Conservation (phyloP, 2,797 vertebrate species). For the Nannoperca australis region DNA sequence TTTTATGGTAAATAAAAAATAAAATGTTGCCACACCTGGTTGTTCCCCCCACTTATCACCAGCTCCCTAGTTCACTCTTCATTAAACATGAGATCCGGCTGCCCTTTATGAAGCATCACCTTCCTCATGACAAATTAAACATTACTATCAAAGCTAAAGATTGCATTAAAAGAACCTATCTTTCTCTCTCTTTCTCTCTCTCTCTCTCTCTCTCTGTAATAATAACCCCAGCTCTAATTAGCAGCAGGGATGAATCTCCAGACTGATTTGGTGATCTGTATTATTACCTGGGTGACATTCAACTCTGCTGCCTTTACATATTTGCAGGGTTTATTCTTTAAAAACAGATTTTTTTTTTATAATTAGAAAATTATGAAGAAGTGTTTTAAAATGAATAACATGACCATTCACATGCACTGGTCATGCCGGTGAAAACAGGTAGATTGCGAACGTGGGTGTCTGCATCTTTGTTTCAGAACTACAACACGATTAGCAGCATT, state of each 20-base stretch:
- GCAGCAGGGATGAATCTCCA: constrained; percentile 78
- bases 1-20: constrained; percentile 66
- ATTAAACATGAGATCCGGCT: constrained; percentile 79
- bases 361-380: not conserved
- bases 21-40: constrained; percentile 38
- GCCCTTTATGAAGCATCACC: constrained; percentile 81
- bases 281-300: constrained; percentile 85
- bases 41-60: constrained; percentile 52
- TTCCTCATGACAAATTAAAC: constrained; percentile 83
- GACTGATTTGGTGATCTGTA: constrained; percentile 83
- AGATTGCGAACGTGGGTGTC: too few relatives aligned
- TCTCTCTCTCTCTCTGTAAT: constrained; percentile 25
- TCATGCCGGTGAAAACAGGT: too few relatives aligned
- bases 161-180: constrained; percentile 71
- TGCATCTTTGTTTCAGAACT: too few relatives aligned
- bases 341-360: constrained; percentile 37
- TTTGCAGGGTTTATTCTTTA: constrained; percentile 49
- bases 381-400: too few relatives aligned
- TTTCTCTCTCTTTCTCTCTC: constrained; percentile 14
- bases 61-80: constrained; percentile 77
- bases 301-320: constrained; percentile 58
- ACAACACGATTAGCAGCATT: too few relatives aligned
- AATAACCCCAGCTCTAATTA: constrained; percentile 83
- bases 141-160: constrained; percentile 78
- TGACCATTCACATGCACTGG: too few relatives aligned